A percentile compares a stretch with the other conserved stretches of the same genome.
These are phyloP conservation scores for Argynnis bischoffii DNA, from an alignment of 2,888 invertebrate genomes.

Conservation along the genomic window DNA sequence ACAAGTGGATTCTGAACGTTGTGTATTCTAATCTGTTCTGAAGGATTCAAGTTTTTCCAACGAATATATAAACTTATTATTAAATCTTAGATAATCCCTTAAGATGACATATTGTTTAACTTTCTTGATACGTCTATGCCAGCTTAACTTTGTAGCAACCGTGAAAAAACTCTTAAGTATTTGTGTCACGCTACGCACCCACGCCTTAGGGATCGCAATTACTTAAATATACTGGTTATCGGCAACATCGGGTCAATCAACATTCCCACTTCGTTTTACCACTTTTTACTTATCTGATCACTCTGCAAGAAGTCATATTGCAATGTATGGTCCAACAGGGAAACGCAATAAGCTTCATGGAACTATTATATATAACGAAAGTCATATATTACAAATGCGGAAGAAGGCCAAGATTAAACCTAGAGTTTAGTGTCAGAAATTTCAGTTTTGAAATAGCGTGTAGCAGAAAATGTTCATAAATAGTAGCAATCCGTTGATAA, in stretches of 20 bases:
- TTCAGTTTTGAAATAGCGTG: not conserved
- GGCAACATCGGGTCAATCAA: not conserved
- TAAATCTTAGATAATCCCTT: too few species aligned
- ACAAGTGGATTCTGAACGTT: too few species aligned
- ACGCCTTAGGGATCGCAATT: constrained; percentile 16
- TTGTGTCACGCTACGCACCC: constrained; percentile 22
- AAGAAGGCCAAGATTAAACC: constrained; percentile 5
- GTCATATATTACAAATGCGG: not conserved
- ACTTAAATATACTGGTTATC: constrained; percentile 11
- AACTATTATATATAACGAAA: not conserved
- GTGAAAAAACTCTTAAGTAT: constrained; percentile 36
- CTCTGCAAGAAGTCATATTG: not conserved
- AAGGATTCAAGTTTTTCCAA: too few species aligned
- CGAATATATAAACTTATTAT: too few species aligned
- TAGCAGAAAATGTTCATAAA: constrained; percentile 17
- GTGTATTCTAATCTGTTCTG: too few species aligned
- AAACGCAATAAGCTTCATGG: not conserved
- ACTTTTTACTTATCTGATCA: not conserved
- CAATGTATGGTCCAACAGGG: not conserved
- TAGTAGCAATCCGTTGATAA: constrained; percentile 29
- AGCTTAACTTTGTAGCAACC: constrained; percentile 27
- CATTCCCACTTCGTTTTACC: constrained; percentile 1
- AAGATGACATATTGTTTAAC: constrained; percentile 49
- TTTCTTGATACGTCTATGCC: constrained; percentile 54
- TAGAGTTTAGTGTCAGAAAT: not conserved